Evolutionary conservation across 2,797 vertebrate genomes (phyloP), one percentile per base, ranked within the genome.

Genomic region (Saxicola maurus): DNA sequence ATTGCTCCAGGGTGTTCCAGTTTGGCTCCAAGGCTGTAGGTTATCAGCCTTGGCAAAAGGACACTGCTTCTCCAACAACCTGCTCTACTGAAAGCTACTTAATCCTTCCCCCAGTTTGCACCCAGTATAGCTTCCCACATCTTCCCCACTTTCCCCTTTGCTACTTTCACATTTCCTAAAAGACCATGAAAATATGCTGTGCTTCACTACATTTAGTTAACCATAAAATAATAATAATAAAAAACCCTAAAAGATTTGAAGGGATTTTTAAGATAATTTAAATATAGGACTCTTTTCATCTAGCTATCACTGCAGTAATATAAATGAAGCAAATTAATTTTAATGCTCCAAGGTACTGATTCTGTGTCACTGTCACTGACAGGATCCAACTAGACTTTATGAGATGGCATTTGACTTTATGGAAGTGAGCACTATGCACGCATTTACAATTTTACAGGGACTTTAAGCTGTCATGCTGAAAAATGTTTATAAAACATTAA

Each of bases 401-500:
- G 97, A 97, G 97, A 98, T 98, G 98, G 98, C 98, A 98, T 98
- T 97, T 97, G 97, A 97, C 97, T 97, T 97, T 97, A 97, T 97
- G 97, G 96, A 98, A 98, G 93, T 97, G 98, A 98, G 98, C 98
- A 98, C 97, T 96, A 96, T 96, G 97, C 97, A 96, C 96, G 83
- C 97, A 98, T 97, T 96, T 97, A 97, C 96, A 98, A 96, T 97
- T 97, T 98, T 97, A 96, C 97, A 97, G 97, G 98, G 98, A 98
- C 98, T 98, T 98, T 97, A 98, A 98, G 97, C 98, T 97, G 98
- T 97, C 97, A 98, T 97, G 97, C 97, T 98, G 96, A 97, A 98
- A 98, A 98, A 97, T 98, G 98, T 98, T 98, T 98, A 99, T 99
- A 98, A 99, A 99, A 99, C 98, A 99, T 99, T 99, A 98, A 99